A percentile compares a stretch with the other conserved stretches of the same genome.
These are phyloP conservation scores for Podotricha telesiphe DNA, from an alignment of 2,888 invertebrate genomes.

Conservation along the genomic window DNA sequence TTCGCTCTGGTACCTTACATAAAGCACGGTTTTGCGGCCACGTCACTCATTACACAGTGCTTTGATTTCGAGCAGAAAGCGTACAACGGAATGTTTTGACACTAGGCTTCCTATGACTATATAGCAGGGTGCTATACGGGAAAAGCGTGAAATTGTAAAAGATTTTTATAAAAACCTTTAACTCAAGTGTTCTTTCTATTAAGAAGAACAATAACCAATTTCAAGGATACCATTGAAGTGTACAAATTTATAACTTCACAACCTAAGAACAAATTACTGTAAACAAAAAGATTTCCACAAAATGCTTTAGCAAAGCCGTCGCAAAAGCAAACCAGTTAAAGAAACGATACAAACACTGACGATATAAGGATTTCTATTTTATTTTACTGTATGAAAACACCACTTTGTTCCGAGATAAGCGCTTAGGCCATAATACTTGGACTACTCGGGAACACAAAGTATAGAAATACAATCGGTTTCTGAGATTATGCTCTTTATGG, in stretches of 20 bases:
- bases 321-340: conserved; percentile 39
- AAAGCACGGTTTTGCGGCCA: no score
- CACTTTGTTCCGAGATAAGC: conserved; percentile 47
- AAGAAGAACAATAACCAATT: no score
- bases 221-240: not conserved
- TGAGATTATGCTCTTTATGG: conserved; percentile 10
- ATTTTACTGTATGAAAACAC: conserved; percentile 46
- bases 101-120: no score
- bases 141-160: no score
- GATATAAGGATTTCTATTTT: conserved; percentile 39
- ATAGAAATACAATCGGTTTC: conserved; percentile 21
- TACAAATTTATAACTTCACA: not conserved
- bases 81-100: no score
- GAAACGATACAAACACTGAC: conserved; percentile 34
- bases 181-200: not conserved
- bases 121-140: no score
- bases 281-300: conserved; percentile 2
- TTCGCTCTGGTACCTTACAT: no score
- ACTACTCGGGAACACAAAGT: conserved; percentile 10
- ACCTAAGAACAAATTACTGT: not conserved
- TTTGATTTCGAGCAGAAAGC: no score
- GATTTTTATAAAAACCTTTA: not conserved
- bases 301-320: conserved; percentile 15
- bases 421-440: conserved; percentile 45
- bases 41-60: no score